Base-by-base conservation (phyloP, 2,888 invertebrate species). In the Lepeophtheirus nordmannii region DNA sequence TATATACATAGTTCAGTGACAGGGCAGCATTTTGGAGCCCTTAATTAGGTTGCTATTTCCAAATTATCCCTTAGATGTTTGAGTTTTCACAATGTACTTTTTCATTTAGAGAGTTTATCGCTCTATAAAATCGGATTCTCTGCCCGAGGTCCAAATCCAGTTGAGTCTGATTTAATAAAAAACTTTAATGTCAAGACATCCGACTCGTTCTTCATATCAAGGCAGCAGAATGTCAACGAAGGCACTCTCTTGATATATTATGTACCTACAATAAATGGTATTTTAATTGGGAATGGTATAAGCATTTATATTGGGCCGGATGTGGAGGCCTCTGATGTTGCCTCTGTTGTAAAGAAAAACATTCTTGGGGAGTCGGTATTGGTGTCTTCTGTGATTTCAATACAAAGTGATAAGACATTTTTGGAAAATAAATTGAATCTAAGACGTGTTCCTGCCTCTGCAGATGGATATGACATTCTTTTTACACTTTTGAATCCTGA, bases 401-500 rank as follows among this genome's bases (percentile, higher is more conserved):
- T 46, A n/a, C n/a, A 46, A 8, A 46, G 53, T 8, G 53, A 46
- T 46, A 46, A 46, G 8, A 46, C 2, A 17, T 8, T 46, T 17
- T 46, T 46, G 53, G 53, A 46, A n/a, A 46, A 46, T 8, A 46
- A 46, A 8, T 46, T 46, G 8, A 46, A 46, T 17, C 17, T 46
- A 17, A 14, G 53, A 12, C 63, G 58, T 9, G 56, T 65, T 10
- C 69, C 75, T n/a, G 70, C 72, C 30, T 73, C 73, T 20, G 69
- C 73, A 57, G 71, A 81, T 0, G 82, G 82, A 23, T 87, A 87
- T 73, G 87, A 89, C 73, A 78, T 94, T 40, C 81, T 89, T 17
- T 80, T 94, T 61, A 89, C 89, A 0, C 80, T 91, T 38, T 82
- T 90, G 2, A 86, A 88, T 73, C 89, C 92, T 0, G 82, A 85